phyloP scores from a whole-genome alignment of 2,113 vertebrate genomes.

The Arenaria interpres region DNA sequence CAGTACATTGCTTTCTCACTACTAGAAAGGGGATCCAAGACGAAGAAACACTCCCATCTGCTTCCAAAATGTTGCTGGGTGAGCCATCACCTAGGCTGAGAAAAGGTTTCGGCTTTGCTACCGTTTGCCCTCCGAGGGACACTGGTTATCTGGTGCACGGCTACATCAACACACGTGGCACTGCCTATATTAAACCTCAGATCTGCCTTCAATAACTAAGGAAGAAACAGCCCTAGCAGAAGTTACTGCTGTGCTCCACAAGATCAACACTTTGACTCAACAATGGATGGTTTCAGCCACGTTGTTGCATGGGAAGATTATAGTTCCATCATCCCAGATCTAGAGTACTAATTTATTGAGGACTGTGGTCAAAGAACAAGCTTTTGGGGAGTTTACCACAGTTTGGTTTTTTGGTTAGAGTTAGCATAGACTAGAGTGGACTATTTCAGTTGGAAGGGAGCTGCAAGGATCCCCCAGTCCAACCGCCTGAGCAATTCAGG shows the following conservation, averaged over 20 bases:
- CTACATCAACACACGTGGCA: fast-evolving
- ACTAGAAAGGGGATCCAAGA: background rate
- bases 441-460: background rate
- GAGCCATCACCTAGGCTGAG: background rate
- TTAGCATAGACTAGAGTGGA: background rate
- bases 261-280: background rate
- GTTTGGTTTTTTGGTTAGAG: background rate
- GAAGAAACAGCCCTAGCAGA: background rate
- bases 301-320: background rate
- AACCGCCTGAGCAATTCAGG: fast-evolving
- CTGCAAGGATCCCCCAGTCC: fast-evolving
- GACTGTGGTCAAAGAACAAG: background rate
- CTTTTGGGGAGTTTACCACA: background rate
- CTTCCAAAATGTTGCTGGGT: background rate
- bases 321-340: background rate
- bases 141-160: background rate
- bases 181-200: background rate
- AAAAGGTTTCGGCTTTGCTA: background rate
- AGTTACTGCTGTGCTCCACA: background rate
- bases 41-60: background rate
- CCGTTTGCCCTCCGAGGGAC: background rate
- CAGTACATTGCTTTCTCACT: background rate
- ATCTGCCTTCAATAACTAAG: background rate
- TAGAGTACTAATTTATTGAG: background rate
- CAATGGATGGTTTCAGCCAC: background rate